Percentiles rank a stretch among this genome's conserved stretches.
Evolutionary conservation across 2,113 vertebrate species (phyloP).

Genomic region (Hemichromis elongatus): DNA sequence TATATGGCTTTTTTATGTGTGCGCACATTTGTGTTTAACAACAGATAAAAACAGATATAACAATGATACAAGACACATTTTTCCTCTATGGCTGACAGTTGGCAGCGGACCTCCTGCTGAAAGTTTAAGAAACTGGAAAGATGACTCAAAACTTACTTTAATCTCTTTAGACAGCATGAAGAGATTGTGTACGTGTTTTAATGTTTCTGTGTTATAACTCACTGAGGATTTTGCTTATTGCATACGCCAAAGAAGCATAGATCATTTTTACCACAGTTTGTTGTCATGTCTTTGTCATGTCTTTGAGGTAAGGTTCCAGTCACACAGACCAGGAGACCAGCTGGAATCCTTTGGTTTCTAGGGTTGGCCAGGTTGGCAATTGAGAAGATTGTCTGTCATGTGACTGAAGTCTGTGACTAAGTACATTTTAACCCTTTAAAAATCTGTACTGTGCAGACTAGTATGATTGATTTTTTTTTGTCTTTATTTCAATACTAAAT

Average conservation of each 20-base stretch:
- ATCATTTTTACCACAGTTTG: background rate
- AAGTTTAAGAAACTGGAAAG: background rate
- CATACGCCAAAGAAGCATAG: background rate
- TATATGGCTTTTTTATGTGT: background rate
- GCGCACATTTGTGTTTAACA: background rate
- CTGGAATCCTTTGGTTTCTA: background rate
- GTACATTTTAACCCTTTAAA: background rate
- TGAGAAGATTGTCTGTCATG: background rate
- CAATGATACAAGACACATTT: background rate
- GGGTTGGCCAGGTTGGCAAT: background rate
- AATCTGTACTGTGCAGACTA: background rate
- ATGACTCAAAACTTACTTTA: constrained; percentile 33
- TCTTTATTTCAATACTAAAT: background rate
- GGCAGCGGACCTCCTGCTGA: constrained; percentile 10
- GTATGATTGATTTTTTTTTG: background rate
- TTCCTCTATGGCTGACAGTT: background rate
- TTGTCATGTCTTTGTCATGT: background rate
- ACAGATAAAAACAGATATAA: background rate
- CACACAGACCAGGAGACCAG: background rate
- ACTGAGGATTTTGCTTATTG: background rate
- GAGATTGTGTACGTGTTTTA: background rate
- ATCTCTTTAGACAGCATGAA: constrained; percentile 4
- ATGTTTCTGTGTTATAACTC: background rate
- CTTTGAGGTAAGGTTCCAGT: background rate
- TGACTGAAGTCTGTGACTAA: background rate